These are phyloP conservation scores for Xestia sexstrigata DNA, from an alignment of 2,888 invertebrate genomes.

Conservation along the genomic window DNA sequence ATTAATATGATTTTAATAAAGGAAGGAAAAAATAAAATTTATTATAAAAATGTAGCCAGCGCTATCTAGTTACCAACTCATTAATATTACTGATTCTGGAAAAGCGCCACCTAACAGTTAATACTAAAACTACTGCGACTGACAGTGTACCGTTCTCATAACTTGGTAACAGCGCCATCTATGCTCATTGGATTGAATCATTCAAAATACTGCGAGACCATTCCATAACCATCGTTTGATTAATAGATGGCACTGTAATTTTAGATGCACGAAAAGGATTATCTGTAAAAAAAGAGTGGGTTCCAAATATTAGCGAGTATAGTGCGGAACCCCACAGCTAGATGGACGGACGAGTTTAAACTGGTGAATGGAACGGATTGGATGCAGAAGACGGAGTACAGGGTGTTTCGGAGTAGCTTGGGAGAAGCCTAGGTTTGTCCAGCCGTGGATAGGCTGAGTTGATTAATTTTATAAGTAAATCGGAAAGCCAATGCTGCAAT, in stretches of 20 bases:
- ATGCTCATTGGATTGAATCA: background rate
- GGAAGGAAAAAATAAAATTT: background rate
- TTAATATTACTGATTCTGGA: accelerated
- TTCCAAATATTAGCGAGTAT: background rate
- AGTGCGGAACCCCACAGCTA: background rate
- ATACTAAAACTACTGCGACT: background rate
- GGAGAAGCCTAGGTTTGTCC: background rate
- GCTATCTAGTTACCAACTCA: slow-evolving; percentile 9
- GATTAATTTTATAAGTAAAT: background rate
- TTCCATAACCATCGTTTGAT: background rate
- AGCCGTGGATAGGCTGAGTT: background rate
- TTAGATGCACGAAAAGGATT: background rate
- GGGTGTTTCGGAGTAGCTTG: background rate
- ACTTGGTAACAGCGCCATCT: slow-evolving; percentile 27
- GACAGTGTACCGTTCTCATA: accelerated
- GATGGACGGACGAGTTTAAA: background rate
- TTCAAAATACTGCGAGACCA: accelerated
- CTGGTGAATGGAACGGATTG: background rate
- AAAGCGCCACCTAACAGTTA: slow-evolving; percentile 20
- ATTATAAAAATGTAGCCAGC: background rate
- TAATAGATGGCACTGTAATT: slow-evolving; percentile 23
- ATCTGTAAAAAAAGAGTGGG: too few relatives aligned
- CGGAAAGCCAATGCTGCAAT: background rate
- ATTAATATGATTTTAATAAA: background rate
- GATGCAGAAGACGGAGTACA: background rate